These are phyloP conservation scores for Gymnocheta viridis DNA, from an alignment of 2,888 invertebrate genomes.

Conservation along the genomic window DNA sequence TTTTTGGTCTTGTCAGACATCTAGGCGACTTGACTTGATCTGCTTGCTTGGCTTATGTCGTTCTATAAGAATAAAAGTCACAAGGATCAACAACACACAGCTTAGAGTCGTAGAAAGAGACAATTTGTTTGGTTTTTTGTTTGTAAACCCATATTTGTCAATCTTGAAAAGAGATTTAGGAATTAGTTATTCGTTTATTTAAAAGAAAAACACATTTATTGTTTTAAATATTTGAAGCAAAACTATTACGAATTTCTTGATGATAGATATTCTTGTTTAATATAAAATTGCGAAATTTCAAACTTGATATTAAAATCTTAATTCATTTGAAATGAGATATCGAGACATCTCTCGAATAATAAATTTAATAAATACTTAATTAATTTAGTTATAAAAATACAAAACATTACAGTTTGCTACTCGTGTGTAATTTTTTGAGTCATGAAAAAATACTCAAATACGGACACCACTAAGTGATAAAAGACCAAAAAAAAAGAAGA, in stretches of 20 bases:
- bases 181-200: constrained; percentile 10
- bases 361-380: no score
- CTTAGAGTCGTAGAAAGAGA: constrained; percentile 37
- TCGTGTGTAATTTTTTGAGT: no score
- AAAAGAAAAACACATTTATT: not conserved
- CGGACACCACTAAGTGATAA: no score
- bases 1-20: constrained; percentile 19
- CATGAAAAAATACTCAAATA: no score
- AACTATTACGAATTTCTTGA: not conserved
- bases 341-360: no score
- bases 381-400: no score
- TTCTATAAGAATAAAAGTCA: constrained; percentile 58
- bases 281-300: constrained; percentile 26
- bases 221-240: not conserved
- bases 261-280: constrained; percentile 1
- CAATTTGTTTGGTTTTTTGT: constrained; percentile 1
- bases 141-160: constrained; percentile 17
- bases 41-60: constrained; percentile 6
- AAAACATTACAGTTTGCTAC: no score
- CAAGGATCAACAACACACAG: constrained; percentile 62
- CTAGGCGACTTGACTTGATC: constrained; percentile 30
- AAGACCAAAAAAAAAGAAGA: no score
- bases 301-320: not conserved
- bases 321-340: not conserved
- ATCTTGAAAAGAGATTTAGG: constrained; percentile 51